Evolutionary conservation across 2,113 vertebrate species (phyloP), one percentile per base, ranked within the genome.

Genomic region (Salvelinus namaycush): DNA sequence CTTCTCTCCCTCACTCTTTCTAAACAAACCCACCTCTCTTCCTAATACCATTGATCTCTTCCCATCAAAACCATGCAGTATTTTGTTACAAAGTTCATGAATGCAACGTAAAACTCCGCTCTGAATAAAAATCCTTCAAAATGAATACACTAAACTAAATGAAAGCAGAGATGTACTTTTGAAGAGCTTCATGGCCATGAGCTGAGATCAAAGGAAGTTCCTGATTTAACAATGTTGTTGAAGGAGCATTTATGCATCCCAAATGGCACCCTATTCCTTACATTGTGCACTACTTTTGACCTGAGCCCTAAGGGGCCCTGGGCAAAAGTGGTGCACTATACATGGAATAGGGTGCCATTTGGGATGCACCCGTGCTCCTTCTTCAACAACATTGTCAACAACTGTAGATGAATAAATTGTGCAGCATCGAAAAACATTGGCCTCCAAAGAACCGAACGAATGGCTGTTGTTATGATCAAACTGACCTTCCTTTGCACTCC

Each of bases 401-500:
- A 57, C 20, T 22, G 18, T n/a, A 62, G 59, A 62, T 62, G 3
- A 22, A 24, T 22, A 62, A 9, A 62, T 7, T 62, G 59, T 22
- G n/a, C 59, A 8, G 20, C 59, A 62, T 22, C 59, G 16, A 22
- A n/a, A 62, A 8, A 16, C n/a, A 62, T 22, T 62, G 18, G 7
- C 59, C 18, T 62, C 59, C 18, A 62, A 22, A 22, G 59, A 62
- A 27, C 66, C 6, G 26, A 22, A 20, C 16, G 64, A 22, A 20
- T 29, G 64, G 4, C 66, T 31, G 6, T 34, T 67, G 12, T 31
- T 67, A 3, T 22, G 59, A 62, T 2, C 9, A 22, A 62, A 22
- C 60, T 84, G 74, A 72, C 72, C 75, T 81, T 72, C 34, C 76
- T 12, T 48, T 31, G 65, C 27, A 60, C 29, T 49, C n/a, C 76